A percentile compares a stretch with the other conserved stretches of the same genome.
Conservation (phyloP, 2,888 invertebrate species). For the Chydorus sphaericus region DNA sequence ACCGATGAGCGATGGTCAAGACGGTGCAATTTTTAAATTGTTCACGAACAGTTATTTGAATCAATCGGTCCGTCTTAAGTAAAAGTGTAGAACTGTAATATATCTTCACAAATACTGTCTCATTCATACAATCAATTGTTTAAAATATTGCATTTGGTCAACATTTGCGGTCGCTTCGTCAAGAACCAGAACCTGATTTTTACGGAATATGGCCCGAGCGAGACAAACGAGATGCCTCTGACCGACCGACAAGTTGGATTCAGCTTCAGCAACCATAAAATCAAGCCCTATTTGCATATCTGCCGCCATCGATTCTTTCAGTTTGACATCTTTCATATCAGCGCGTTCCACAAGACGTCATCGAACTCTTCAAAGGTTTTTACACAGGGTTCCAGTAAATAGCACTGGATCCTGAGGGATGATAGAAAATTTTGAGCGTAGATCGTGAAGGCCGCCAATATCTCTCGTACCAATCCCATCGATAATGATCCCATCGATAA, state of each 20-base stretch:
- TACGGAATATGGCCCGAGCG: conserved; percentile 69
- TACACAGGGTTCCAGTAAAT: conserved; percentile 73
- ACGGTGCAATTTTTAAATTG: conserved; percentile 73
- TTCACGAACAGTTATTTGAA: conserved; percentile 64
- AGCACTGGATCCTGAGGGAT: conserved; percentile 86
- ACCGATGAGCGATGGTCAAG: conserved; percentile 75
- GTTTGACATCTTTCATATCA: too few relatives aligned
- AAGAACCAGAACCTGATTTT: conserved; percentile 67
- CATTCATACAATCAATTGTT: background rate
- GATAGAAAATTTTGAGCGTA: conserved; percentile 69
- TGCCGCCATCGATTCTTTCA: conserved; percentile 22
- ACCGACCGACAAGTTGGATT: conserved; percentile 73
- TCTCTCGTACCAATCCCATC: conserved; percentile 30
- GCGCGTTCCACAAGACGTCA: conserved; percentile 60
- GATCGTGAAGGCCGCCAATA: conserved; percentile 44
- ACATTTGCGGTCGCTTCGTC: conserved; percentile 94
- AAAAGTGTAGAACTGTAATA: too few relatives aligned
- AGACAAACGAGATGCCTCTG: conserved; percentile 80
- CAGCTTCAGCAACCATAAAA: conserved; percentile 42
- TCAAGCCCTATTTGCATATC: conserved; percentile 25
- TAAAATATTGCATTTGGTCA: conserved; percentile 66
- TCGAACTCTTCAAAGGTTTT: conserved; percentile 70
- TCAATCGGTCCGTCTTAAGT: conserved; percentile 64
- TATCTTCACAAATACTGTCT: background rate
- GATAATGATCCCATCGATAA: too few relatives aligned